Percentiles rank a stretch among this genome's conserved stretches.
Evolutionary conservation across 1,140 invertebrate genomes (phyloP).

Genomic region (Probaryconus sp.): DNA sequence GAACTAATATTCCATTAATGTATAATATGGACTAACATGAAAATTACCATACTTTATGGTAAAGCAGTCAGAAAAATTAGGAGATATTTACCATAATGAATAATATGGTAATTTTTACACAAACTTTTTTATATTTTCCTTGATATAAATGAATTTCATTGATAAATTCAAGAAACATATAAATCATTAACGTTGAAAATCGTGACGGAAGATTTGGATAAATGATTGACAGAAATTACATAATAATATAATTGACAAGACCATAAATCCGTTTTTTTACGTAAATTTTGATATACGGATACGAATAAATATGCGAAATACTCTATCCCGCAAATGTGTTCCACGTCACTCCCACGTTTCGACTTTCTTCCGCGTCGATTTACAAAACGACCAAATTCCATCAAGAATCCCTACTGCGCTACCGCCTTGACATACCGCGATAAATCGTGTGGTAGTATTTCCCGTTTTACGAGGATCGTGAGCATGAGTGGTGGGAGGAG

Average conservation of each 20-base stretch:
- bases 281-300: slow-evolving; percentile 22
- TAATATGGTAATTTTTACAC: no score
- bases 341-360: slow-evolving; percentile 57
- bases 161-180: no score
- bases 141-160: no score
- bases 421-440: slow-evolving; percentile 45
- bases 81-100: no score
- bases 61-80: no score
- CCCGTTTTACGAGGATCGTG: slow-evolving; percentile 53
- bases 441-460: slow-evolving; percentile 56
- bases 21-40: no score
- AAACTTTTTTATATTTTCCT: no score
- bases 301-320: slow-evolving; percentile 45
- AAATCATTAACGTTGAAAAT: no score
- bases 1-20: no score
- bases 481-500: slow-evolving; percentile 32
- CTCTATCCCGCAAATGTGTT: slow-evolving; percentile 40
- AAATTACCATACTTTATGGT: no score
- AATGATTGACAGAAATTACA: slow-evolving; percentile 27
- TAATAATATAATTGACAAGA: slow-evolving; percentile 24
- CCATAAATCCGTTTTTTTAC: slow-evolving; percentile 32
- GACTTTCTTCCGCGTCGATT: slow-evolving; percentile 56
- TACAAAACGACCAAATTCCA: slow-evolving; percentile 58
- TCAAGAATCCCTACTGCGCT: slow-evolving; percentile 48
- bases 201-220: no score